Evolutionary conservation across 1,140 invertebrate genomes (phyloP), one percentile per base, ranked within the genome.

Genomic region (Drosophila chauvacae): DNA sequence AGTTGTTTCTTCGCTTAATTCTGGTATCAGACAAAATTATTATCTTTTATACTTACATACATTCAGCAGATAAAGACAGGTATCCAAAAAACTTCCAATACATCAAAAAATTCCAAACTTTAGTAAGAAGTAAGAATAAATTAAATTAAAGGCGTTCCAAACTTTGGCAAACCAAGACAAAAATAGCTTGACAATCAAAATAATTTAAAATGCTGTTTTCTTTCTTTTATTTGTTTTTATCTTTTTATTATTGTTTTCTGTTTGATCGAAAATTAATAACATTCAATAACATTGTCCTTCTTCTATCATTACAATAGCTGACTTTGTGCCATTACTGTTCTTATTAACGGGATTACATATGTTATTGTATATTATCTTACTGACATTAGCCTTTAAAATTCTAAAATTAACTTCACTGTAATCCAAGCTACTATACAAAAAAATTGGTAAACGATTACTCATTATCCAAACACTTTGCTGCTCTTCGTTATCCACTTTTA

Each of bases 381-480:
- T 93, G 0, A 94, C 93, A 73, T 94, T 94, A 0, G 95, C 95
- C 35, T 94, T 94, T 85, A 96, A 93, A 28, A 97, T 94, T 13
- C 96, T 93, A 83, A 96, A 97, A 93, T 97, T 97, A 10, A 95
- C 93, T 37, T 96, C 95, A 26, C 94, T 92, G 16, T 93, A 94
- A 76, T 96, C 93, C 39, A 96, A 90, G 4, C 94, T 93, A 2
- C 93, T 94, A 81, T 97, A 97, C 18, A 97, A 93, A 91, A 95
- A 97, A 91, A 95, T 94, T 3, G 96, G 96, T 48, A 97, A 83
- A 13, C 94, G 93, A 87, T 97, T 97, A 3, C 95, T 95, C 64
- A 97, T 93, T 0, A 96, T 92, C 96, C 96, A 97, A 6, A 97
- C 93, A 64, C 93, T 95, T 56, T 96, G 95, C 20, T 94, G 93